phyloP scores from a whole-genome alignment of 2,113 vertebrate species.

The Myotis yumanensis region DNA sequence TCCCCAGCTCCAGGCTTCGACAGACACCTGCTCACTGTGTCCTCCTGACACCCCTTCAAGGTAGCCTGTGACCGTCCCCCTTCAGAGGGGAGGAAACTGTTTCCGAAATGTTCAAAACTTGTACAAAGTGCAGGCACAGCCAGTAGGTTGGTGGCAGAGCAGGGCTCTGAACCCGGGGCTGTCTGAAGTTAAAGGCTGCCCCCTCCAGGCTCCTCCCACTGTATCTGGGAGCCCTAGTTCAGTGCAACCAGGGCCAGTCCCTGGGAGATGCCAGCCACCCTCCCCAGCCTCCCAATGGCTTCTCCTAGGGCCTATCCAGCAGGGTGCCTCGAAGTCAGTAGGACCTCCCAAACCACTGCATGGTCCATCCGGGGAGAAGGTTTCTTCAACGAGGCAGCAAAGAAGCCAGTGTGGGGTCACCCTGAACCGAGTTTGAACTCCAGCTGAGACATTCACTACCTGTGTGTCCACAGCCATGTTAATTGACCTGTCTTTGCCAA shows the following conservation, averaged over 20 bases:
- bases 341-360: not conserved
- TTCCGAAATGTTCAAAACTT: not conserved
- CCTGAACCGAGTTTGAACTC: not conserved
- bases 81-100: not conserved
- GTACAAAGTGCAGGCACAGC: not conserved
- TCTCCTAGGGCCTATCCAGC: not conserved
- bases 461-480: not conserved
- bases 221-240: not conserved
- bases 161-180: too few relatives aligned
- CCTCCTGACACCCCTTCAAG: not conserved
- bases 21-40: not conserved
- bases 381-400: not conserved
- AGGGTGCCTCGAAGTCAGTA: not conserved
- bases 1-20: not conserved
- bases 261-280: not conserved
- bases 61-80: not conserved
- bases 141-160: not conserved
- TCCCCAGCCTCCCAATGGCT: not conserved
- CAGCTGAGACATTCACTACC: not conserved
- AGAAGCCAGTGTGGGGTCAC: not conserved
- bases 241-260: not conserved
- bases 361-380: not conserved
- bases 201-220: not conserved
- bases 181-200: not conserved
- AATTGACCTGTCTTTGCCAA: not conserved